A percentile compares a stretch with the other conserved stretches of the same genome.
phyloP scores from a whole-genome alignment of 2,113 vertebrate species.

The Osmerus mordax region DNA sequence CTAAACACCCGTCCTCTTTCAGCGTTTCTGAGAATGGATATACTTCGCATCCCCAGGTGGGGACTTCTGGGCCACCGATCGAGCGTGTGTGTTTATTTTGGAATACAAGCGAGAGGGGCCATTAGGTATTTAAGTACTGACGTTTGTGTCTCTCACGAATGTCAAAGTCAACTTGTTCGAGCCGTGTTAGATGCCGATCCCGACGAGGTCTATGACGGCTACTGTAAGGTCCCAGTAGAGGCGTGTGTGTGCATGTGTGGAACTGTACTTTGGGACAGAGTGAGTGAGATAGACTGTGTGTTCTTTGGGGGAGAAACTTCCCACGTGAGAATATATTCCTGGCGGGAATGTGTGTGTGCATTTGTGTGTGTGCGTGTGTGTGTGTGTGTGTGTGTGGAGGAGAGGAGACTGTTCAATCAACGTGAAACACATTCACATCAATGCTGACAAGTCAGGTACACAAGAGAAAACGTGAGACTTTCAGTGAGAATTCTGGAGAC shows the following conservation, averaged over 20 bases:
- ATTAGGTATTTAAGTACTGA: conserved; percentile 31
- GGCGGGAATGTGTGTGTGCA: background rate
- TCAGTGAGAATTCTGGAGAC: no score
- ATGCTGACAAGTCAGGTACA: conserved; percentile 1
- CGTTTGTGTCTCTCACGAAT: conserved; percentile 32
- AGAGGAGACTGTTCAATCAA: conserved; percentile 24
- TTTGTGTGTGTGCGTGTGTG: background rate
- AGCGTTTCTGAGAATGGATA: conserved; percentile 55
- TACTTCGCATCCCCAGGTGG: conserved; percentile 25
- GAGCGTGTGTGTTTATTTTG: conserved; percentile 6
- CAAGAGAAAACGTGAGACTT: background rate
- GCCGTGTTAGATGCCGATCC: conserved; percentile 29
- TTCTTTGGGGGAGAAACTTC: background rate
- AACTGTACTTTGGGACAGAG: background rate
- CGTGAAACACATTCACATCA: conserved; percentile 29
- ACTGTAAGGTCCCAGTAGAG: background rate
- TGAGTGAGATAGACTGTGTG: background rate
- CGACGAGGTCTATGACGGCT: conserved; percentile 12
- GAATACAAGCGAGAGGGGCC: conserved; percentile 26
- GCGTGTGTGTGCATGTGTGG: background rate
- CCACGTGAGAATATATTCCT: background rate
- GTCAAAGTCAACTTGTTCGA: conserved; percentile 47
- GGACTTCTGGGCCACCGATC: background rate
- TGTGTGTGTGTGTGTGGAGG: conserved; percentile 7
- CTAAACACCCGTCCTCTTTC: conserved; percentile 49